Base-by-base conservation (phyloP, 1,140 invertebrate species). In the Plectrocnemia conspersa region DNA sequence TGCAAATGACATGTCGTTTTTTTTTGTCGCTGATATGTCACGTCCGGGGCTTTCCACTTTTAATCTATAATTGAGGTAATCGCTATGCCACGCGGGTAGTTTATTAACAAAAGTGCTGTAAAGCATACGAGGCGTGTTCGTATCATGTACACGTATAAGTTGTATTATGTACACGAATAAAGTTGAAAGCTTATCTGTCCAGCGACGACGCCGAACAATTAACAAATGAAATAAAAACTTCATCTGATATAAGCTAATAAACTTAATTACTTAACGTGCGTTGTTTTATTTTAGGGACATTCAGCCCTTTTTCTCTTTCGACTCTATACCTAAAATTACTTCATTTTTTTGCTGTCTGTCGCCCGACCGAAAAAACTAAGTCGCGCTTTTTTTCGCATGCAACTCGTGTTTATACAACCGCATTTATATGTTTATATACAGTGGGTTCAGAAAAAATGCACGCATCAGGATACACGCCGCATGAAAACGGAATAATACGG, bases 201-300 rank as follows among this genome's bases (percentile, higher is more conserved):
- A 23, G 15, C 24, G 36, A 40, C 38, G 49, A 33, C 40, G 19
- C 23, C 50, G 25, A n/a, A 41, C 44, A 58, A 53, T 58, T 58
- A 58, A 47, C 56, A 53, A 58, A 58, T 54, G 45, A 58, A 54
- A 50, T 58, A 38, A 54, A 54, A 58, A 54, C 45, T 10, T 38
- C 56, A 58, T 58, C 56, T 44, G 56, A 58, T 58, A 49, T 54
- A 54, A 27, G 45, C 50, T 58, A 49, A 52, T 59, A 59, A 52
- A 52, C 46, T 35, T 59, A 47, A 52, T 55, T 59, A 59, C 53
- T 59, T 13, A 59, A 33, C 35, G 23, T 47, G 24, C 27, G 29
- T 19, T 48, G 42, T 45, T 45, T n/a, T 45, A 45, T 45, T 45
- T 45, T 45, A 45, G n/a, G n/a, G n/a, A n/a, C n/a, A n/a, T n/a